These are phyloP conservation scores for Dicyrtoma fusca DNA, from an alignment of 2,888 invertebrate species.

Conservation along the genomic window DNA sequence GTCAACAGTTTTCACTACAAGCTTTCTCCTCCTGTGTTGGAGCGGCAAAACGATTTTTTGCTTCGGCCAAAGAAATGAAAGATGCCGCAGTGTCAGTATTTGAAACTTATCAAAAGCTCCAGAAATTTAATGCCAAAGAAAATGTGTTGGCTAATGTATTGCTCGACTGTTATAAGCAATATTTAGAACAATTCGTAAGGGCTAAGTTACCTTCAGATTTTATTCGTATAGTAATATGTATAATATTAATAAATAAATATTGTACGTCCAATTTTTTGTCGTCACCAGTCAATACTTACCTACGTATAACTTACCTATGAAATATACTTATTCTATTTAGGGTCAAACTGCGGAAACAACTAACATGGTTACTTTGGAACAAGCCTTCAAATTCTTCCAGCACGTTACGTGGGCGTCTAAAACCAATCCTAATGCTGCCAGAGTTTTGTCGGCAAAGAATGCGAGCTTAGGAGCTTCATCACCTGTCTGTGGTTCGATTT, in stretches of 20 bases:
- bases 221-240: too few relatives aligned
- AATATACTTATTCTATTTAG: slow-evolving; percentile 3
- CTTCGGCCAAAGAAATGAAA: slow-evolving; percentile 42
- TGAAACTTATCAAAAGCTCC: slow-evolving; percentile 52
- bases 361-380: slow-evolving; percentile 5
- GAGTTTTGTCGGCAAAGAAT: neutral
- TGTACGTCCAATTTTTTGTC: neutral
- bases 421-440: slow-evolving; percentile 3
- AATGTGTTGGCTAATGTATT: slow-evolving; percentile 50
- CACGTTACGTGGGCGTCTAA: slow-evolving; percentile 32
- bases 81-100: slow-evolving; percentile 52
- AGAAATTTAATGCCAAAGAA: slow-evolving; percentile 49
- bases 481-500: neutral
- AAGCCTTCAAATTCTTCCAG: slow-evolving; percentile 32
- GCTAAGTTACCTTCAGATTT: neutral
- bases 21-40: slow-evolving; percentile 75
- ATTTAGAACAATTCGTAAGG: slow-evolving; percentile 66
- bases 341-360: slow-evolving; percentile 8
- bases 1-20: slow-evolving; percentile 77
- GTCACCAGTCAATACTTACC: too few relatives aligned
- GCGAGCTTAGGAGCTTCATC: neutral
- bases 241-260: too few relatives aligned
- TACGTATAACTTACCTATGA: too few relatives aligned
- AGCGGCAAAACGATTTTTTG: slow-evolving; percentile 59
- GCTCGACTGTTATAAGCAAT: slow-evolving; percentile 70